A percentile compares a stretch with the other conserved stretches of the same genome.
These are phyloP conservation scores for Platyrinchus mystaceus DNA, from an alignment of 2,797 vertebrate genomes.

Conservation along the genomic window DNA sequence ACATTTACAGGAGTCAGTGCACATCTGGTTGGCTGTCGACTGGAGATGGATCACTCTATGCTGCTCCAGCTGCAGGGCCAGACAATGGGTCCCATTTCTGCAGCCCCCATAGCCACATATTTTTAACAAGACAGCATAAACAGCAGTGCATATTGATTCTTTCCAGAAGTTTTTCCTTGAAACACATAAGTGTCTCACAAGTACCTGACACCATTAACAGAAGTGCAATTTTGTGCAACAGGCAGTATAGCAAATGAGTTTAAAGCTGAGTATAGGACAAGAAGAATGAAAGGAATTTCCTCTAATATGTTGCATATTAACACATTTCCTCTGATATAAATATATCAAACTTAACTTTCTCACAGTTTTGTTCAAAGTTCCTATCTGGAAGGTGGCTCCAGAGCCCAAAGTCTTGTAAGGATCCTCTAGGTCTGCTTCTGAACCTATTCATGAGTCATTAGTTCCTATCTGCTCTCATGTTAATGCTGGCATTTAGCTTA, in stretches of 20 bases:
- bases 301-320: no score
- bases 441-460: not conserved
- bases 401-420: not conserved
- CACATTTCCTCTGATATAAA: not conserved
- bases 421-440: not conserved
- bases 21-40: accelerated
- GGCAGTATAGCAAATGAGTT: not conserved
- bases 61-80: not conserved
- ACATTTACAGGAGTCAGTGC: not conserved
- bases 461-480: not conserved
- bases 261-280: not conserved
- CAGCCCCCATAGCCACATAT: accelerated
- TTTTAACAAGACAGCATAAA: not conserved
- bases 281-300: not conserved
- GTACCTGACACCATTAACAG: not conserved
- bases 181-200: not conserved
- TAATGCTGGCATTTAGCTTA: not conserved
- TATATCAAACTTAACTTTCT: not conserved
- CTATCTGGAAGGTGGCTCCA: not conserved
- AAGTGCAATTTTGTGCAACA: not conserved
- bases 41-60: not conserved
- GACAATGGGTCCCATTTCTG: accelerated
- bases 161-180: not conserved
- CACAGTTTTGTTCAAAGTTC: not conserved
- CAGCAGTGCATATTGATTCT: not conserved